Base-by-base conservation (phyloP, 2,797 vertebrate genomes). In the Streptopelia turtur region DNA sequence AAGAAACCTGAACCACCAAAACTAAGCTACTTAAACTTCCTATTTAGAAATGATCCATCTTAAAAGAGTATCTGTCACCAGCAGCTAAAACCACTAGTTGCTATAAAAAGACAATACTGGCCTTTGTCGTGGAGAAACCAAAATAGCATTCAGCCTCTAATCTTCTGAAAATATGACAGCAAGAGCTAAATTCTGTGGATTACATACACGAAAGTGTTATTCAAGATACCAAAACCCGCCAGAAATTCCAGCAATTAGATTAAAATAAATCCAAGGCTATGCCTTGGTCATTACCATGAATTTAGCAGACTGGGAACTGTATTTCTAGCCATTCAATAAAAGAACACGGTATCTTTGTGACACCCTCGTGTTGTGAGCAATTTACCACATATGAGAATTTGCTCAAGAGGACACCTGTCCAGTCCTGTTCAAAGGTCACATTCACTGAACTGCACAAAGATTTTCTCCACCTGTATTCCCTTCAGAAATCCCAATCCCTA, bases 21-120 rank as follows among this genome's bases (percentile, higher is more conserved):
- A 84, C 83, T 90, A 92, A 97, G 90, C 94, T 95, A 70, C 90
- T 95, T 93, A 82, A 76, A 87, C 92, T 93, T 96, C 86, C 83
- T 85, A 95, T 93, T 96, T 95, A 93, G 89, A 94, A 94, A 89
- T 64, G 11, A 95, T 94, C 92, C 90, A 95, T 83, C 93, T 87
- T 92, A 93, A 93, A 90, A 77, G 9, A 21, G 86, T 60, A 56
- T 87, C 87, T 89, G 70, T 83, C 89, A 95, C 45, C 68, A 74
- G 63, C 0, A 0, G 68, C 68, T 89, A 92, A 92, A 96, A 94
- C 30, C 86, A 93, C 81, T 63, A 83, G 77, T 78, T 92, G 83
- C 93, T 89, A 92, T 89, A 93, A 92, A 92, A 84, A 93, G 75
- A 77, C 90, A 94, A 83, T 31, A 60, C 49, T 5, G 7, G 49